phyloP scores from a whole-genome alignment of 2,888 invertebrate species.

The Scaptomyza cyrtandrae region DNA sequence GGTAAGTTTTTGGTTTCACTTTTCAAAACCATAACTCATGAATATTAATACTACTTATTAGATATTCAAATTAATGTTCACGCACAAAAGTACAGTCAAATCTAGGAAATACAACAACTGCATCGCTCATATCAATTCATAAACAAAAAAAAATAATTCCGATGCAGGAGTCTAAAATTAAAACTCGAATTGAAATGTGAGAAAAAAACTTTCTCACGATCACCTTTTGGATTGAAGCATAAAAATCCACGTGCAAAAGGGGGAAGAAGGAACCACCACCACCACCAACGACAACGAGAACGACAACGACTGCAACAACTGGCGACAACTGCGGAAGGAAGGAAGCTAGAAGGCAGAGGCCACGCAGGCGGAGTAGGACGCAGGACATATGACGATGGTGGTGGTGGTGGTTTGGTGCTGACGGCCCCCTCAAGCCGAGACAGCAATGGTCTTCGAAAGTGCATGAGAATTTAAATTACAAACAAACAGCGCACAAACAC shows the following conservation, averaged over 20 bases:
- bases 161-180: slow-evolving; percentile 68
- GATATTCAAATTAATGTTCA: not conserved
- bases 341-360: slow-evolving; percentile 54
- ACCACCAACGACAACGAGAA: slow-evolving; percentile 49
- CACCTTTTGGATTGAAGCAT: slow-evolving; percentile 68
- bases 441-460: slow-evolving; percentile 36
- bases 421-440: slow-evolving; percentile 50
- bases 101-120: slow-evolving; percentile 51
- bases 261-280: slow-evolving; percentile 80
- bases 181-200: slow-evolving; percentile 71
- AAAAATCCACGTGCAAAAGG: slow-evolving; percentile 83
- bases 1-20: slow-evolving; percentile 9
- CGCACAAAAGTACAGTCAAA: slow-evolving; percentile 54
- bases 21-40: not conserved
- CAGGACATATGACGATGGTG: slow-evolving; percentile 51
- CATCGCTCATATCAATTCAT: slow-evolving; percentile 68
- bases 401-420: slow-evolving; percentile 38
- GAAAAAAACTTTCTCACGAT: slow-evolving; percentile 82
- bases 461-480: slow-evolving; percentile 79
- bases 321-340: slow-evolving; percentile 65
- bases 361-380: slow-evolving; percentile 72
- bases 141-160: slow-evolving; percentile 73
- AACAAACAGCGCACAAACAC: slow-evolving; percentile 69
- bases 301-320: slow-evolving; percentile 45
- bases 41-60: not conserved